Evolutionary conservation across 2,888 invertebrate genomes (phyloP).

Genomic region (Brassicogethes aeneus): DNA sequence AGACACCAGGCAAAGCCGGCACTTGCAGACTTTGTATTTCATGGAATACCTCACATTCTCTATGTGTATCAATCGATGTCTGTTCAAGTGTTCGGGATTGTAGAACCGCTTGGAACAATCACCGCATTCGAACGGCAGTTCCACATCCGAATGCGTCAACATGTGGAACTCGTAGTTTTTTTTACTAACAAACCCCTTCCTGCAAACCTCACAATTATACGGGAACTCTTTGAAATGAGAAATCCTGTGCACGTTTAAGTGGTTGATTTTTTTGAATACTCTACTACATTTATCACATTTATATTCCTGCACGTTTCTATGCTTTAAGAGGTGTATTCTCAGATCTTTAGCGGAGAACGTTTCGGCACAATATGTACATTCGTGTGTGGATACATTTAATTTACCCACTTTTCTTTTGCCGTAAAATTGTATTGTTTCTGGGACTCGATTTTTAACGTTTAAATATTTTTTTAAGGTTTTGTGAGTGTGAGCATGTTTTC

Average conservation of each 20-base stretch:
- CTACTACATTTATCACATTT: conserved; percentile 29
- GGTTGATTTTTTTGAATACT: conserved; percentile 28
- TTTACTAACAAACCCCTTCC: conserved; percentile 26
- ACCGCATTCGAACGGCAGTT: conserved; percentile 27
- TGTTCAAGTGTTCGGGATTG: conserved; percentile 29
- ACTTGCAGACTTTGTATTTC: conserved; percentile 27
- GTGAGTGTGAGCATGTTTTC: no score
- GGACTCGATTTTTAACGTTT: no score
- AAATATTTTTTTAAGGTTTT: no score
- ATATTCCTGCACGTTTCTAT: no score
- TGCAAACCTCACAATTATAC: conserved; percentile 26
- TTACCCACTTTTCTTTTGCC: no score
- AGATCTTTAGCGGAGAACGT: no score
- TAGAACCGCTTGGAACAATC: conserved; percentile 29
- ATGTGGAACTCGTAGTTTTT: conserved; percentile 26
- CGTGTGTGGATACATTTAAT: no score
- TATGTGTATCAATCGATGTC: conserved; percentile 29
- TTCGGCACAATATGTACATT: no score
- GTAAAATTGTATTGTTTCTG: no score
- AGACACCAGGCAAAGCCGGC: conserved; percentile 24
- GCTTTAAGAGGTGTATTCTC: no score
- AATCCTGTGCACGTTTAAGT: conserved; percentile 28
- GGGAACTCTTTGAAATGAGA: conserved; percentile 31
- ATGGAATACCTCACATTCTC: conserved; percentile 28
- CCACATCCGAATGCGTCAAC: conserved; percentile 22